phyloP scores from a whole-genome alignment of 2,113 vertebrate species.

The Campylomormyrus tamandua region DNA sequence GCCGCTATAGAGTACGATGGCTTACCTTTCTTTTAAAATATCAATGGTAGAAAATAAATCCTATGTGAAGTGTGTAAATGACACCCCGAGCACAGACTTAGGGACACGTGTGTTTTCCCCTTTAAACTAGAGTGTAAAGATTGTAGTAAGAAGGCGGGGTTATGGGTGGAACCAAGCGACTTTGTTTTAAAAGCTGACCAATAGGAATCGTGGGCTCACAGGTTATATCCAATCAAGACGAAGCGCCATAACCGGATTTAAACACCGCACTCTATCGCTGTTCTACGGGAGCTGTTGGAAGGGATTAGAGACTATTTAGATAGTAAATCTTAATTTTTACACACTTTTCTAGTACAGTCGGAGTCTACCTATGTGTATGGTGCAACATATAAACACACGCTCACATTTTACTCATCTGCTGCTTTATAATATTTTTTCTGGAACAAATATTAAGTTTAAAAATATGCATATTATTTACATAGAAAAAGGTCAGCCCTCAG shows the following conservation, averaged over 20 bases:
- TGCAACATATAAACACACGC: neutral
- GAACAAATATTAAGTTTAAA: neutral
- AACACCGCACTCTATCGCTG: neutral
- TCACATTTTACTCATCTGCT: neutral
- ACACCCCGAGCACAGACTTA: conserved; percentile 36
- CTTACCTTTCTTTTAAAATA: conserved; percentile 53
- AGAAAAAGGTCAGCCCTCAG: neutral
- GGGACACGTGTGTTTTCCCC: conserved; percentile 54
- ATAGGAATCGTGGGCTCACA: conserved; percentile 18
- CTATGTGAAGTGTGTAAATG: conserved; percentile 20
- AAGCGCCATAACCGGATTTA: neutral
- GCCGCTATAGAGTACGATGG: neutral
- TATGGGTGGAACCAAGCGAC: conserved; percentile 20
- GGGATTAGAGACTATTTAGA: neutral
- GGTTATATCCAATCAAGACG: conserved; percentile 12
- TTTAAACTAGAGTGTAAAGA: conserved; percentile 43
- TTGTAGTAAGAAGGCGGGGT: conserved; percentile 60
- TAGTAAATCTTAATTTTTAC: neutral
- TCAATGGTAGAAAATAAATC: conserved; percentile 33
- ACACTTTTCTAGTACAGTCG: neutral
- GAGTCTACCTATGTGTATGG: neutral
- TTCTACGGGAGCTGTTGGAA: neutral
- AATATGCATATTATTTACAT: neutral
- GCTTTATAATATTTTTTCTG: neutral
- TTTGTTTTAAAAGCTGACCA: conserved; percentile 21